Evolutionary conservation across 2,888 invertebrate genomes (phyloP).

Genomic region (Boloria euphrosyne): DNA sequence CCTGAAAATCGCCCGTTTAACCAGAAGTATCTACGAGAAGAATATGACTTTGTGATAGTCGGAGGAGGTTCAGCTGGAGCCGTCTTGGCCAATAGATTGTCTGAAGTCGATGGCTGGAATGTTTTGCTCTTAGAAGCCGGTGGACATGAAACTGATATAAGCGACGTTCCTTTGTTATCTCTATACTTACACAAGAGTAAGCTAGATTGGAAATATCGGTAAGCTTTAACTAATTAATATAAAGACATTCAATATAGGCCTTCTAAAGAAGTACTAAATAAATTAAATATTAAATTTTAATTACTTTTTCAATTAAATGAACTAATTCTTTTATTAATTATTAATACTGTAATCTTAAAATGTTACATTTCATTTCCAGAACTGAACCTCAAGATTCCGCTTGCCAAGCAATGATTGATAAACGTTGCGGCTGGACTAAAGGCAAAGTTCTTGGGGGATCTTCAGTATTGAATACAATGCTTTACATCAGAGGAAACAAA

Average conservation of each 20-base stretch:
- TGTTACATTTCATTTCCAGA: slow-evolving; percentile 68
- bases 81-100: slow-evolving; percentile 90
- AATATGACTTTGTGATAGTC: slow-evolving; percentile 92
- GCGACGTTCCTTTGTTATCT: slow-evolving; percentile 93
- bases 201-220: slow-evolving; percentile 95
- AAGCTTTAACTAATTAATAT: slow-evolving; percentile 33
- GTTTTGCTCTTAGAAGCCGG: slow-evolving; percentile 92
- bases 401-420: slow-evolving; percentile 93
- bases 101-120: slow-evolving; percentile 90
- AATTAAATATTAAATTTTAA: not conserved
- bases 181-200: slow-evolving; percentile 94
- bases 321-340: too few species aligned
- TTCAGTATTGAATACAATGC: slow-evolving; percentile 94
- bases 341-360: not conserved
- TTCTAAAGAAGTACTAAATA: not conserved
- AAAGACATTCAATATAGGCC: not conserved
- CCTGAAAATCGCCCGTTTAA: slow-evolving; percentile 91
- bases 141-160: slow-evolving; percentile 92
- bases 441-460: slow-evolving; percentile 95
- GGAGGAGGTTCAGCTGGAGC: slow-evolving; percentile 94
- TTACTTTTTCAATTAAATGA: too few species aligned
- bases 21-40: slow-evolving; percentile 83
- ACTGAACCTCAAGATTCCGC: slow-evolving; percentile 92
- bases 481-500: slow-evolving; percentile 93
- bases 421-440: slow-evolving; percentile 93